phyloP scores from a whole-genome alignment of 2,113 vertebrate species.

The Falcunculus frontatus region DNA sequence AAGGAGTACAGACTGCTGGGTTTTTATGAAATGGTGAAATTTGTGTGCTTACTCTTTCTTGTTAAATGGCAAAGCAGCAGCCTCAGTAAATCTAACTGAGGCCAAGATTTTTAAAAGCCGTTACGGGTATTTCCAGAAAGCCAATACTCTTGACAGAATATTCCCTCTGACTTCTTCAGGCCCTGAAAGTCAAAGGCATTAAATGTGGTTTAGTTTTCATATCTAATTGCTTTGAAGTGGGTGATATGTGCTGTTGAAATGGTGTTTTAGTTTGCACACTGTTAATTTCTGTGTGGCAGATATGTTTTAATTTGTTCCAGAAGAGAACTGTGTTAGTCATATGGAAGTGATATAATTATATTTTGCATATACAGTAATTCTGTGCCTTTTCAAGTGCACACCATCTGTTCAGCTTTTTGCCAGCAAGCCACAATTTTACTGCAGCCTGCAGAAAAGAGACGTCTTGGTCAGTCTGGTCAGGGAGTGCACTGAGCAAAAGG shows the following conservation, averaged over 20 bases:
- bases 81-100: neutral
- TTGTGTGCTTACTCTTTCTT: neutral
- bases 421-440: slow-evolving; percentile 34
- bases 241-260: slow-evolving; percentile 40
- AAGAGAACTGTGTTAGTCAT: slow-evolving; percentile 35
- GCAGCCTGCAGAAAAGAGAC: neutral
- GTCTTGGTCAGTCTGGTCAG: neutral
- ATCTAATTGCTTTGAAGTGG: slow-evolving; percentile 51
- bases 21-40: neutral
- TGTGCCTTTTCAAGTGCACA: slow-evolving; percentile 43
- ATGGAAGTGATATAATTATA: slow-evolving; percentile 58
- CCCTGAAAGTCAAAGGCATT: neutral
- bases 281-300: slow-evolving; percentile 54
- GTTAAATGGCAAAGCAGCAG: neutral
- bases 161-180: neutral
- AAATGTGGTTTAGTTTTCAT: slow-evolving; percentile 41
- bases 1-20: neutral
- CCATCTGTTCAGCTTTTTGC: slow-evolving; percentile 53
- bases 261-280: slow-evolving; percentile 46
- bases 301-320: slow-evolving; percentile 57
- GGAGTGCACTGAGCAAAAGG: neutral
- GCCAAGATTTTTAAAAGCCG: neutral
- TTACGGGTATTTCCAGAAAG: neutral
- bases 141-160: neutral
- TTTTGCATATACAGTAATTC: slow-evolving; percentile 57